Conservation (phyloP, 1,140 invertebrate species). For the Camponotus vicinus region DNA sequence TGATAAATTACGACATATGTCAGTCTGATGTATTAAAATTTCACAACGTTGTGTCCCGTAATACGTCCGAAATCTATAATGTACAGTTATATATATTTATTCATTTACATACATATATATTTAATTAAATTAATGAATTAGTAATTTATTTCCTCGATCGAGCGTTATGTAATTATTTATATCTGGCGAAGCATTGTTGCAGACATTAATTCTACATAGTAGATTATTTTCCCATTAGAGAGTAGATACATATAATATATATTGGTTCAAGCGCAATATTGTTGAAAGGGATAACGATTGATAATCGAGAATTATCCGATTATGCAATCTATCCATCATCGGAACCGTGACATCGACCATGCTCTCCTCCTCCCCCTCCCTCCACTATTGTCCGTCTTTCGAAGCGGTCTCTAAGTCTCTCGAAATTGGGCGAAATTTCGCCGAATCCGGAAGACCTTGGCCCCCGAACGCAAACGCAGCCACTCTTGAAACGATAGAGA, state of each 20-base stretch:
- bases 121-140: constrained; percentile 48
- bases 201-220: constrained; percentile 6
- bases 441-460: constrained; percentile 68
- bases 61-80: constrained; percentile 25
- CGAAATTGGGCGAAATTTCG: constrained; percentile 10
- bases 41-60: not conserved
- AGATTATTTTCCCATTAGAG: not conserved
- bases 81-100: constrained; percentile 1
- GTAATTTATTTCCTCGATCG: constrained; percentile 18
- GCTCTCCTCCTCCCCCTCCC: not conserved
- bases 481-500: constrained; percentile 16
- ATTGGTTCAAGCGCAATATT: not conserved
- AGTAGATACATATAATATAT: not conserved
- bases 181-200: not conserved
- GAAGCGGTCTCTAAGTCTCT: constrained; percentile 23
- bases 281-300: not conserved
- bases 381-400: not conserved
- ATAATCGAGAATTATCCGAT: constrained; percentile 2
- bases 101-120: not conserved
- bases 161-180: constrained; percentile 35
- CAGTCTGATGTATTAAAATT: constrained; percentile 14
- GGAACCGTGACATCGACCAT: too few species aligned
- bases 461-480: constrained; percentile 20
- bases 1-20: constrained; percentile 1
- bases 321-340: not conserved